A percentile compares a stretch with the other conserved stretches of the same genome.
Evolutionary conservation across 2,113 vertebrate genomes (phyloP).

Genomic region (Pachyramphus minor): DNA sequence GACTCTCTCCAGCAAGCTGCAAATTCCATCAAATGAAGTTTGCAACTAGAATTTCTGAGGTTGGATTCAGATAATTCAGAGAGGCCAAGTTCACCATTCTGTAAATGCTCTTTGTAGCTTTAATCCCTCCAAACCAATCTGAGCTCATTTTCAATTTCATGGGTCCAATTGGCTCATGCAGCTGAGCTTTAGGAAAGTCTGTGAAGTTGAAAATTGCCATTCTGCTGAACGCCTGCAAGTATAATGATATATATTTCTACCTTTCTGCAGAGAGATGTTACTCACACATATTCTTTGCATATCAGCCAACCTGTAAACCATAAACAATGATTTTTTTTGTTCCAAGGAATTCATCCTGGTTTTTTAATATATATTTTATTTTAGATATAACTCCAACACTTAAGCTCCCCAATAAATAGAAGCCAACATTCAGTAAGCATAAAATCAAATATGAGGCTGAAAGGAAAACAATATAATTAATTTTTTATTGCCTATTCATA

Average conservation of each 20-base stretch:
- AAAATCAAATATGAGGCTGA: background rate
- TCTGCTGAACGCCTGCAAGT: slow-evolving; percentile 2
- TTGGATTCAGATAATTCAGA: background rate
- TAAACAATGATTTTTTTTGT: slow-evolving; percentile 3
- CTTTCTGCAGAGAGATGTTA: background rate
- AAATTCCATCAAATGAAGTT: background rate
- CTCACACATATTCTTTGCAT: background rate
- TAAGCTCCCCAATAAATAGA: background rate
- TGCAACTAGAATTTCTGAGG: background rate
- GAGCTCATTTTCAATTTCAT: slow-evolving; percentile 49
- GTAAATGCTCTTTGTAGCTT: background rate
- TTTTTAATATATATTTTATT: background rate
- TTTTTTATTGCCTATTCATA: background rate
- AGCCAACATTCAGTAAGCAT: background rate
- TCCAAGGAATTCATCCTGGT: background rate
- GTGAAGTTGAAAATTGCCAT: slow-evolving; percentile 48
- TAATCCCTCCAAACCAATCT: slow-evolving; percentile 38
- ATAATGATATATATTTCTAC: slow-evolving; percentile 4
- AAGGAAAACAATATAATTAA: slow-evolving; percentile 1
- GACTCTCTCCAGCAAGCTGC: background rate
- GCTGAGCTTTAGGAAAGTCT: slow-evolving; percentile 18
- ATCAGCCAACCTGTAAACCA: background rate
- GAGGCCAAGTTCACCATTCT: background rate
- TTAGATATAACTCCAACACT: background rate
- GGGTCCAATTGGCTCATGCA: background rate